phyloP scores from a whole-genome alignment of 2,888 invertebrate species.

The Listrodromus nycthemerus region DNA sequence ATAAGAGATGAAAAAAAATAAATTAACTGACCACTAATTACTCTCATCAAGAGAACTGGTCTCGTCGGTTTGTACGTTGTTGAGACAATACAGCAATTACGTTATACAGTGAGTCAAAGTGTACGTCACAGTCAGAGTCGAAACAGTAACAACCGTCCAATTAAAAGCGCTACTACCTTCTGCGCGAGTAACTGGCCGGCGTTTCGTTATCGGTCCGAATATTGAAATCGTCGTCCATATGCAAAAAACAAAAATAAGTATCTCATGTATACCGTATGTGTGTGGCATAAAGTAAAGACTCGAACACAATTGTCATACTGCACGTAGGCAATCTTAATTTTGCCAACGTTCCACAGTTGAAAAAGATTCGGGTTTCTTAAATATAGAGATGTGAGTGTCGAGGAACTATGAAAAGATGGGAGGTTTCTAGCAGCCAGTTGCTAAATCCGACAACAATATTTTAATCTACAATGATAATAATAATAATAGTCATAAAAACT shows the following conservation, averaged over 20 bases:
- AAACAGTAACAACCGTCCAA: not conserved
- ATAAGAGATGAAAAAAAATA: not conserved
- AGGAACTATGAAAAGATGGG: no score
- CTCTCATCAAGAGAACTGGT: not conserved
- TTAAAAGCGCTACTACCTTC: not conserved
- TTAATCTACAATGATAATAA: not conserved
- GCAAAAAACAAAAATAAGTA: not conserved
- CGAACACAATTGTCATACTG: no score
- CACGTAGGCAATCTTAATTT: no score
- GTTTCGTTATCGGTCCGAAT: not conserved
- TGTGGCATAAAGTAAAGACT: not conserved
- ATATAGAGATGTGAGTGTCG: no score
- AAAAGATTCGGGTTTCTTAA: no score
- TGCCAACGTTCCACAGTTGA: no score
- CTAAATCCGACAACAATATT: not conserved
- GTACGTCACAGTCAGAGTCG: not conserved
- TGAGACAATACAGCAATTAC: no score
- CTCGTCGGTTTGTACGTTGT: no score
- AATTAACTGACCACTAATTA: not conserved
- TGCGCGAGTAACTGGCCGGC: not conserved
- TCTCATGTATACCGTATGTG: not conserved
- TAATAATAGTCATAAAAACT: not conserved
- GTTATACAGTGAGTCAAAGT: no score
- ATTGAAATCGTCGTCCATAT: not conserved
- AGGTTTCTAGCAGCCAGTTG: no score